Percentiles rank a stretch among this genome's conserved stretches.
phyloP scores from a whole-genome alignment of 2,797 vertebrate species.

The Melanotaenia trifasciata region DNA sequence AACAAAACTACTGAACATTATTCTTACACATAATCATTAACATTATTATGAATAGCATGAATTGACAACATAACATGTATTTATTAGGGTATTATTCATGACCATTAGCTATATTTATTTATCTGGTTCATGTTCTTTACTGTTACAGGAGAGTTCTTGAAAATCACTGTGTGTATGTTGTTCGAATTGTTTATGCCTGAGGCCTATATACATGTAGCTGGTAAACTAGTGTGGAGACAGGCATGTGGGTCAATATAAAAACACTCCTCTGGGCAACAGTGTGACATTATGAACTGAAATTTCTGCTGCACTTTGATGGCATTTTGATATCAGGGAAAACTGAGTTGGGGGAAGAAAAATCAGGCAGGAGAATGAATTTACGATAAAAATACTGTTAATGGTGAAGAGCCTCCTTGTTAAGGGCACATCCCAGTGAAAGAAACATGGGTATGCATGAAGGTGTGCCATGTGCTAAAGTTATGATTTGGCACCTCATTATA shows the following conservation, averaged over 20 bases:
- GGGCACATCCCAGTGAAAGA: background rate
- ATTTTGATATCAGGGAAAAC: slow-evolving; percentile 57
- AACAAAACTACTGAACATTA: background rate
- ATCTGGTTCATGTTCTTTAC: background rate
- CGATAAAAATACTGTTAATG: slow-evolving; percentile 43
- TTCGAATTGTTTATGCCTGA: slow-evolving; percentile 6
- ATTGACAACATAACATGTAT: background rate
- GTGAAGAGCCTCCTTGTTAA: slow-evolving; percentile 33
- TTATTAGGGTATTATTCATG: background rate
- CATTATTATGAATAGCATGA: background rate
- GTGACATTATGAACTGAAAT: slow-evolving; percentile 63
- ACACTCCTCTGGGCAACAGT: slow-evolving; percentile 43
- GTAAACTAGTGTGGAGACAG: slow-evolving; percentile 12
- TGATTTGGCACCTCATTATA: background rate
- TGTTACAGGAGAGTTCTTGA: background rate
- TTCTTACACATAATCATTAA: background rate
- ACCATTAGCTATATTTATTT: background rate
- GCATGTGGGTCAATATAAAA: slow-evolving; percentile 40
- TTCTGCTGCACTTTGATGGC: slow-evolving; percentile 41
- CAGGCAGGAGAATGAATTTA: slow-evolving; percentile 38
- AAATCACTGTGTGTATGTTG: background rate
- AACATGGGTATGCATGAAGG: background rate
- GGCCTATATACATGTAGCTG: slow-evolving; percentile 6
- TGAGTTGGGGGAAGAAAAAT: slow-evolving; percentile 41
- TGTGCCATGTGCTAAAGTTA: background rate